phyloP scores from a whole-genome alignment of 2,797 vertebrate species.

The Chelonia mydas region DNA sequence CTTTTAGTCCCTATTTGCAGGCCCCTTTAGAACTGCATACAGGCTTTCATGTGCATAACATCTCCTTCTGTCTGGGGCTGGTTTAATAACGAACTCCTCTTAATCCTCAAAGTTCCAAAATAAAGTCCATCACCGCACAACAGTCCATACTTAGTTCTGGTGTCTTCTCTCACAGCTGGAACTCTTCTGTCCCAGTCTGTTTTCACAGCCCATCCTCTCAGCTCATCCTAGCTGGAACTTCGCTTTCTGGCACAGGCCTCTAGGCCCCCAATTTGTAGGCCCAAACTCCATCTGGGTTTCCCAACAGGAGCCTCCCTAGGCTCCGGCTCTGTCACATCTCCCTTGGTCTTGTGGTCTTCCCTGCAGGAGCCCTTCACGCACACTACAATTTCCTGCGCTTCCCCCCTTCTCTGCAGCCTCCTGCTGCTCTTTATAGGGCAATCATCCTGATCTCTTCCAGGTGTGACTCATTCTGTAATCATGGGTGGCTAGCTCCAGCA shows the following conservation, averaged over 20 bases:
- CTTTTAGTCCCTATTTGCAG: background rate
- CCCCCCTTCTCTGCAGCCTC: background rate
- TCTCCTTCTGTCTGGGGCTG: background rate
- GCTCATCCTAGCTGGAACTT: background rate
- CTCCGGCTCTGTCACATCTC: background rate
- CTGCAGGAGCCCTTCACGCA: background rate
- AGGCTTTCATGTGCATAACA: background rate
- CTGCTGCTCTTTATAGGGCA: background rate
- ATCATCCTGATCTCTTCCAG: background rate
- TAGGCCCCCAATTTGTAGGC: background rate
- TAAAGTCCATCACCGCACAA: background rate
- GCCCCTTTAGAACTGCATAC: background rate
- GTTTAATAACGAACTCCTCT: background rate
- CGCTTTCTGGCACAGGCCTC: background rate
- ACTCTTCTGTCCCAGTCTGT: background rate
- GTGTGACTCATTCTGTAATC: background rate
- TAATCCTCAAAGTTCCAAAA: background rate
- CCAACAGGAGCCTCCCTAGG: background rate
- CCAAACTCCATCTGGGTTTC: background rate
- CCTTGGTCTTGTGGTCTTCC: background rate
- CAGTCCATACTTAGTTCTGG: background rate
- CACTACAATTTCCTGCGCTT: background rate
- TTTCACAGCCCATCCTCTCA: background rate
- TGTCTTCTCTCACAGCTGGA: background rate
- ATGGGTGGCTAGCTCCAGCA: background rate